Evolutionary conservation across 2,888 invertebrate species (phyloP).

Genomic region (Eupeodes luniger): DNA sequence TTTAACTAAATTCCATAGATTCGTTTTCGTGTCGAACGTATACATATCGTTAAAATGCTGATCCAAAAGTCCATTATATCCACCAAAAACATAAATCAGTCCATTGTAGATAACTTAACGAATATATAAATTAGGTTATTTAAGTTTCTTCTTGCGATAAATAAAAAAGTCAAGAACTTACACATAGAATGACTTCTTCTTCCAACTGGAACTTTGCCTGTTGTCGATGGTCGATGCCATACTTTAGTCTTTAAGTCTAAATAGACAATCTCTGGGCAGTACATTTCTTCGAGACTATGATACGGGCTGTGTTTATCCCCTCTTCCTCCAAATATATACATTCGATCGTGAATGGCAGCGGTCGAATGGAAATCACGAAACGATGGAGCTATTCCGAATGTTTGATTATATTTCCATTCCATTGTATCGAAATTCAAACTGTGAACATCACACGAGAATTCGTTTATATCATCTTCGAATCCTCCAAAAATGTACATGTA

Average conservation of each 20-base stretch:
- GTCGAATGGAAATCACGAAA: conserved; percentile 96
- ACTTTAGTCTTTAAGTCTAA: conserved; percentile 89
- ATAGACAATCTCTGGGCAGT: conserved; percentile 91
- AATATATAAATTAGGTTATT: conserved; percentile 61
- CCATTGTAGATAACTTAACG: conserved; percentile 90
- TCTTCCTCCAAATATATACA: conserved; percentile 96
- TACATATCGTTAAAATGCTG: conserved; percentile 94
- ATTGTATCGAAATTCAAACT: conserved; percentile 89
- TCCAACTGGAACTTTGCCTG: conserved; percentile 90
- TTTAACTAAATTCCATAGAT: conserved; percentile 87
- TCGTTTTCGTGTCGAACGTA: conserved; percentile 88
- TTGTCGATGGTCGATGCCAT: conserved; percentile 88
- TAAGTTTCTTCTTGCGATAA: neutral
- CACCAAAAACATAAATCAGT: conserved; percentile 95
- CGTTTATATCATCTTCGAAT: conserved; percentile 92
- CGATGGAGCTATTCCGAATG: conserved; percentile 88
- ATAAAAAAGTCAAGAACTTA: conserved; percentile 84
- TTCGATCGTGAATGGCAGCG: conserved; percentile 89
- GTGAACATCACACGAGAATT: conserved; percentile 92
- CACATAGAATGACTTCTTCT: conserved; percentile 96
- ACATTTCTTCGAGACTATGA: conserved; percentile 89
- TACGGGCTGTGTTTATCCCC: conserved; percentile 89
- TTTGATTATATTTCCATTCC: conserved; percentile 88
- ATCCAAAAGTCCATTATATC: conserved; percentile 91
- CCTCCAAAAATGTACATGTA: conserved; percentile 96